Base-by-base conservation (phyloP, 1,140 invertebrate species). In the Camponotus pennsylvanicus region DNA sequence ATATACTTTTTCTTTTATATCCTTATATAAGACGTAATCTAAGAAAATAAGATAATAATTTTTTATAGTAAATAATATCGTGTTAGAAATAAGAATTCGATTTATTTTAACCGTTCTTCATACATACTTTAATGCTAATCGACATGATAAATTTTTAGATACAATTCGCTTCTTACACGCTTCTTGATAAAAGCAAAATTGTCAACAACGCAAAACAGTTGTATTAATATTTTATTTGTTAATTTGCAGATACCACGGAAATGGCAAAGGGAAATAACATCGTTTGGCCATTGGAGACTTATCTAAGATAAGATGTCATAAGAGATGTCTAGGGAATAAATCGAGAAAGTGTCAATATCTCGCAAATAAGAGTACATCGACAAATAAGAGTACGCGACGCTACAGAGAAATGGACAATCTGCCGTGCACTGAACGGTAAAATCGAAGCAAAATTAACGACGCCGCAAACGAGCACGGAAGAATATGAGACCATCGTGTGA, bases 401-500 rank as follows among this genome's bases (percentile, higher is more conserved):
- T 37, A 37, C 57, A 86, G 55, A 45, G 57, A 86, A 63, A 42
- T 40, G 83, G 86, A 75, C 70, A 55, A 59, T 40, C 45, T 70
- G 55, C 55, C 49, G 45, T 34, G 64, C 71, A 52, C 55, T n/a
- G 40, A 34, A 71, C 78, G 77, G 86, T 87, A 90, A 90, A 90
- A 89, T 90, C 78, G 76, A 87, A 82, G 49, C 61, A 59, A 85
- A 79, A 55, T 89, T 91, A 86, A 91, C 87, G 86, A 82, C 34
- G 83, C 76, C 79, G 77, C 66, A 87, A 73, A 88, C 64, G 76
- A 83, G 77, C 57, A 11, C 32, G 32, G 75, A 73, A 83, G 40
- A 83, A 75, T 61, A 83, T 83, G 79, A 75, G 55, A 37, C 63
- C 40, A 40, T 59, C 18, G 40, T 27, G 42, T 27, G 79, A 61